phyloP scores from a whole-genome alignment of 2,888 invertebrate genomes.

The Drosophila infuscata region DNA sequence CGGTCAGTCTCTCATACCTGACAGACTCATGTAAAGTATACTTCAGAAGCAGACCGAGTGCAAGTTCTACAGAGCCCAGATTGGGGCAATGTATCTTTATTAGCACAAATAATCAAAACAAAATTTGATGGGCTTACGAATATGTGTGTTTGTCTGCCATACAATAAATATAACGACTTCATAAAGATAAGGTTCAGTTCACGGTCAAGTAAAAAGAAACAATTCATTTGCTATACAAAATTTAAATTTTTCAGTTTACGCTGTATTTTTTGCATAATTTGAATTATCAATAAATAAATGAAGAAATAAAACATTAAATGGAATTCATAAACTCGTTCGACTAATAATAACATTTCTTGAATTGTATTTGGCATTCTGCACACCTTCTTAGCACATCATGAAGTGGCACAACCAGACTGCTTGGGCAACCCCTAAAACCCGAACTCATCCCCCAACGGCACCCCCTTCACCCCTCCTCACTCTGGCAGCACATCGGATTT shows the following conservation, averaged over 20 bases:
- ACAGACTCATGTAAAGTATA: not conserved
- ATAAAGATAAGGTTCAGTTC: not conserved
- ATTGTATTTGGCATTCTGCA: constrained; percentile 20
- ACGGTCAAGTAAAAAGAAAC: not conserved
- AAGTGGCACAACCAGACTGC: constrained; percentile 8
- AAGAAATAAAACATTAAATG: not conserved
- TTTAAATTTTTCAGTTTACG: not conserved
- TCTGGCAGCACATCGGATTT: constrained; percentile 13
- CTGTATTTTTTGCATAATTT: not conserved
- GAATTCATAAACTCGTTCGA: constrained; percentile 2
- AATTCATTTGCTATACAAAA: not conserved
- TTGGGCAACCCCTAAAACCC: constrained; percentile 44
- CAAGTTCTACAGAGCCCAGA: not conserved
- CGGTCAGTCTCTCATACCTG: not conserved
- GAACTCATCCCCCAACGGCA: not conserved
- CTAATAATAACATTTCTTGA: constrained; percentile 13
- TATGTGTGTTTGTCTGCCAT: not conserved
- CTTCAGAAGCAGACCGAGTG: not conserved
- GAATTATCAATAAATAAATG: not conserved
- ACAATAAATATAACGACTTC: not conserved
- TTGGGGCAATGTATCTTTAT: not conserved
- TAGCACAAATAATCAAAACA: not conserved
- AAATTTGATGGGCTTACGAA: not conserved
- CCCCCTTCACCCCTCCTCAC: not conserved
- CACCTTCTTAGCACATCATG: constrained; percentile 56